phyloP scores from a whole-genome alignment of 2,113 vertebrate species.

The Himantopus leucocephalus region DNA sequence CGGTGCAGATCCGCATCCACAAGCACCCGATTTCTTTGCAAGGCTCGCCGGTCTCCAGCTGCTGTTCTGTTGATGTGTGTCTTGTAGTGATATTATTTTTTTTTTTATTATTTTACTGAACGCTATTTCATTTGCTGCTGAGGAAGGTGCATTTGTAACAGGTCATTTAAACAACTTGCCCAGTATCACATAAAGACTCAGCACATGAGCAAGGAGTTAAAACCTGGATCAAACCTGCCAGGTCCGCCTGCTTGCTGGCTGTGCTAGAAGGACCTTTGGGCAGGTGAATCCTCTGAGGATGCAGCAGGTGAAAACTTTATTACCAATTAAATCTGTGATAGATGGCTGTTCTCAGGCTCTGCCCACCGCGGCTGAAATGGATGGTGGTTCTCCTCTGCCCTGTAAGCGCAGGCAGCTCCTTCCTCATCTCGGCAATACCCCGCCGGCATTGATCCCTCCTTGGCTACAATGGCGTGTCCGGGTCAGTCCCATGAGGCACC shows the following conservation, averaged over 20 bases:
- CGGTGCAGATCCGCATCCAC: rapidly evolving
- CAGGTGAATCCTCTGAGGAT: neutral
- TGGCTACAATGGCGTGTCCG: rapidly evolving
- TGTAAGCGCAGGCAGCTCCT: neutral
- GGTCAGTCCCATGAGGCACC: rapidly evolving
- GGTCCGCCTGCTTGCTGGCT: neutral
- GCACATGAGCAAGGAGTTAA: neutral
- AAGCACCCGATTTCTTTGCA: neutral
- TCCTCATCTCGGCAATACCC: neutral
- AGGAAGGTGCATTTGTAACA: neutral
- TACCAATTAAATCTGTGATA: neutral
- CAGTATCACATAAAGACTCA: rapidly evolving
- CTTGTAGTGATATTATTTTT: too few species aligned
- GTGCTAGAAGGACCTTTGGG: neutral
- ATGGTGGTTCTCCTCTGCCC: neutral
- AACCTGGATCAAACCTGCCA: neutral
- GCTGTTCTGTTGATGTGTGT: neutral
- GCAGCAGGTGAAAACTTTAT: neutral
- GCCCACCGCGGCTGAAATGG: neutral
- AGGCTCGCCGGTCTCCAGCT: neutral
- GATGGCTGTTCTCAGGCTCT: neutral
- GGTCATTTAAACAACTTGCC: neutral
- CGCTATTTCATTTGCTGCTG: rapidly evolving
- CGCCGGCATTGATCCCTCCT: neutral
- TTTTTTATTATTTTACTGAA: neutral